Base-by-base conservation (phyloP, 2,113 vertebrate species). In the Tympanuchus pallidicinctus region DNA sequence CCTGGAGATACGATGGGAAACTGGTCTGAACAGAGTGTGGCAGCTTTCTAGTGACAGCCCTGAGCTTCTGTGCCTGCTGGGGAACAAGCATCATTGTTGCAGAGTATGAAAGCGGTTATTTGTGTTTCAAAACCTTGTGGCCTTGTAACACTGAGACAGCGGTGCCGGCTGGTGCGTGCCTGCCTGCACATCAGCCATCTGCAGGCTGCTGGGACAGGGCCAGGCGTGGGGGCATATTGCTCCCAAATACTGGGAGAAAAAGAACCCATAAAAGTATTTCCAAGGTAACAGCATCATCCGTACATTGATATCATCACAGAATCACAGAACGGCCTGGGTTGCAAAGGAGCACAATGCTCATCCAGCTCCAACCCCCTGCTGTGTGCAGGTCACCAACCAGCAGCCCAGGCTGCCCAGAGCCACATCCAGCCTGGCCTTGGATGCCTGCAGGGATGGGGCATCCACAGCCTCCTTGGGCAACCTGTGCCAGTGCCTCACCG, bases 191-290 rank as follows among this genome's bases (percentile, higher is more conserved):
- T 42, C 2, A 40, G 34, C 90, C 96, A 91, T 28, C 84, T 88
- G 90, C 48, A 16, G 19, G 12, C 25, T 8, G 20, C 2, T 28
- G 73, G 70, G 48, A 50, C 36, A 11, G 10, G 1, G 71, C 91
- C 89, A 57, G 78, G 1, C 56, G 13, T 22, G 13, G 40, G 20
- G 43, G 69, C 8, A 6, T 0, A 66, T 20, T 80, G 10, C 30
- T 72, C 47, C 56, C 84, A 78, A 50, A 11, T 1, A 2, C n/a
- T 0, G 10, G 16, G 11, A 45, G 34, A 5, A 89, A 89, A 20
- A 8, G 5, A 4, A 0, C 1, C 52, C 52, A 4, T 2, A 6
- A 2, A 5, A 40, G 1, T 1, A 0, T 2, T 32, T 17, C 50
- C 17, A 2, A 8, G n/a, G 3, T 60, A n/a, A 27, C 56, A 6